Conservation (phyloP, 2,113 vertebrate genomes). For the Uria aalge region DNA sequence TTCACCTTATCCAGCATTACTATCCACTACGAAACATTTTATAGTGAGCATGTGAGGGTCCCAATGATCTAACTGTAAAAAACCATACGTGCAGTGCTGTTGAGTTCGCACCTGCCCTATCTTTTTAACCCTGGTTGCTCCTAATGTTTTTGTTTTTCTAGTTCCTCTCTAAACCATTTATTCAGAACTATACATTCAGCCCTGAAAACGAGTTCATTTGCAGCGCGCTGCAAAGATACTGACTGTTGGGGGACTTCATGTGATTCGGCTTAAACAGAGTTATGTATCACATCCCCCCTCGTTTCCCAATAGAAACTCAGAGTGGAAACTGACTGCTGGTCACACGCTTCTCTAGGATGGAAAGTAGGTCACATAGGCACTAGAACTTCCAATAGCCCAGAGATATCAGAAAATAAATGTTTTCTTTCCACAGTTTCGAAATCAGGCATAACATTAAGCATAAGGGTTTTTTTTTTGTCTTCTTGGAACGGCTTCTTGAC, state of each 20-base stretch:
- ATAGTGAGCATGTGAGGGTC: background rate
- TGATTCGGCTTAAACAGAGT: background rate
- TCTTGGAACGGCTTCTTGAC: background rate
- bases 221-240: background rate
- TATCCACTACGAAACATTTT: background rate
- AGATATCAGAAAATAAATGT: background rate
- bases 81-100: background rate
- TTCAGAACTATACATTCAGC: background rate
- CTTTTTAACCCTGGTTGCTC: background rate
- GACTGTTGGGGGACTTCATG: background rate
- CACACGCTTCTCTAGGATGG: background rate
- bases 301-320: background rate
- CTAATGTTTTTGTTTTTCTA: background rate
- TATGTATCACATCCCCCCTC: background rate
- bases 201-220: background rate
- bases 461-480: background rate
- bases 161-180: background rate
- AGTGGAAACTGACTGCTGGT: background rate
- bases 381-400: background rate
- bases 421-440: background rate
- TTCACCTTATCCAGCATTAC: background rate
- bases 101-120: background rate
- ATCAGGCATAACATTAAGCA: background rate
- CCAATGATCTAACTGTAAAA: background rate
- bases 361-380: background rate